Evolutionary conservation across 1,140 invertebrate species (phyloP).

Genomic region (Trichonephila inaurata): DNA sequence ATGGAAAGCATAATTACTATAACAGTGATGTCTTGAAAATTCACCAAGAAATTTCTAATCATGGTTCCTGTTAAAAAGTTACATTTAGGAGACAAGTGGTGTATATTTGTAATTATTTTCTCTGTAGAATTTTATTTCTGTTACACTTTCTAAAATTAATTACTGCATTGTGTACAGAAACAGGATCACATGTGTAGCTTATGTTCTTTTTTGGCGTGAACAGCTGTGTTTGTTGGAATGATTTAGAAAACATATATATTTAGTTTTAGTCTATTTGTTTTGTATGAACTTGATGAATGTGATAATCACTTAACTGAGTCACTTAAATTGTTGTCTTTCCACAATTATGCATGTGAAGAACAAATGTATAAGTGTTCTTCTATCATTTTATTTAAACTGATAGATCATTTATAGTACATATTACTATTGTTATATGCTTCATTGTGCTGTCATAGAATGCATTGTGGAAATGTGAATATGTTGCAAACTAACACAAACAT

Average conservation of each 20-base stretch:
- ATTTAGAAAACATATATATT: slow-evolving; percentile 46
- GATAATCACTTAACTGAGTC: slow-evolving; percentile 58
- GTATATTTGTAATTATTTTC: slow-evolving; percentile 65
- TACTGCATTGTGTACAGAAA: slow-evolving; percentile 26
- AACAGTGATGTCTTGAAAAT: not conserved
- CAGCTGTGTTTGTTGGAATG: slow-evolving; percentile 30
- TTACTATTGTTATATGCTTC: slow-evolving; percentile 35
- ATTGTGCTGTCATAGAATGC: slow-evolving; percentile 31
- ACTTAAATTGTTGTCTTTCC: slow-evolving; percentile 50
- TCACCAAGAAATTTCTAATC: not conserved
- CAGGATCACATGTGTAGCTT: slow-evolving; percentile 20
- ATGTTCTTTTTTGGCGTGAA: not conserved
- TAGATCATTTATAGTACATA: slow-evolving; percentile 24
- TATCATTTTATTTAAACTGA: slow-evolving; percentile 42
- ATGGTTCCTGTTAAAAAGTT: slow-evolving; percentile 49
- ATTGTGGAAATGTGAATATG: slow-evolving; percentile 34
- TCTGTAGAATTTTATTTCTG: slow-evolving; percentile 54
- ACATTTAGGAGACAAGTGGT: not conserved
- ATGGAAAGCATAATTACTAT: not conserved
- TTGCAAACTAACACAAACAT: not conserved
- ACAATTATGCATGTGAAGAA: not conserved
- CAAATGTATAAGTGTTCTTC: slow-evolving; percentile 27
- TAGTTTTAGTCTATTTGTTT: slow-evolving; percentile 55
- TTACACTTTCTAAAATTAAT: slow-evolving; percentile 25
- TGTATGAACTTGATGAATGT: slow-evolving; percentile 54